phyloP scores from a whole-genome alignment of 1,140 invertebrate species.

The Drosophila nannoptera region DNA sequence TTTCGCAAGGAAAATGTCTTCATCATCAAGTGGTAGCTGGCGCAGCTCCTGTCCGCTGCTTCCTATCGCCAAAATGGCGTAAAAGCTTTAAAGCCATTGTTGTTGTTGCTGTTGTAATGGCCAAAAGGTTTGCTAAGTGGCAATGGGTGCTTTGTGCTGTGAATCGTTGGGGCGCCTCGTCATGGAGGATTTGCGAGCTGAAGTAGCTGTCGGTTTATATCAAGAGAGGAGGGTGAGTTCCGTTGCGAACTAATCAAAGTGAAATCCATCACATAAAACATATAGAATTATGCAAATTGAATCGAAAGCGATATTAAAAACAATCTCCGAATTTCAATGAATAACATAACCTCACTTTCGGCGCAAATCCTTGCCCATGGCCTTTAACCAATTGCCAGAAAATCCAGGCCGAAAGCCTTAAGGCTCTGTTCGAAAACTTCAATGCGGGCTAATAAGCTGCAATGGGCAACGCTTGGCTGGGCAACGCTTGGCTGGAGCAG shows the following conservation, averaged over 20 bases:
- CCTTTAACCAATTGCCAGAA: conserved; percentile 39
- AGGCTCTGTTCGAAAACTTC: conserved; percentile 47
- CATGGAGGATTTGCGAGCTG: conserved; percentile 12
- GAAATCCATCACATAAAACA: too few relatives aligned
- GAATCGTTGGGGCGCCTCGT: not conserved
- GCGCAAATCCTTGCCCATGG: conserved; percentile 31
- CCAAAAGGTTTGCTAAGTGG: conserved; percentile 66
- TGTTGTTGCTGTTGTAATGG: conserved; percentile 14
- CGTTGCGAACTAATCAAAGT: too few relatives aligned
- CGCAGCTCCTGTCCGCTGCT: not conserved
- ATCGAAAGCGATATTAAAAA: too few relatives aligned
- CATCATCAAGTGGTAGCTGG: conserved; percentile 54
- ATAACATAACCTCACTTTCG: conserved; percentile 2
- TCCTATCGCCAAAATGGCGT: conserved; percentile 25
- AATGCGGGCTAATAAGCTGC: conserved; percentile 64
- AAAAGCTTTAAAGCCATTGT: conserved; percentile 29
- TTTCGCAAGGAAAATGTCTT: conserved; percentile 65
- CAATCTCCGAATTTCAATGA: conserved; percentile 7
- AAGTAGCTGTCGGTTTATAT: not conserved
- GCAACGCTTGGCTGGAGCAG: not conserved
- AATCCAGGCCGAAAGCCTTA: conserved; percentile 41
- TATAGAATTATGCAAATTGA: too few relatives aligned
- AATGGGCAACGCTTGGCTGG: conserved; percentile 29
- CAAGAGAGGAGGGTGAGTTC: not conserved
- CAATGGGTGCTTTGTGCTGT: conserved; percentile 50